These are phyloP conservation scores for Drosophila dives DNA, from an alignment of 2,888 invertebrate species.

Conservation along the genomic window DNA sequence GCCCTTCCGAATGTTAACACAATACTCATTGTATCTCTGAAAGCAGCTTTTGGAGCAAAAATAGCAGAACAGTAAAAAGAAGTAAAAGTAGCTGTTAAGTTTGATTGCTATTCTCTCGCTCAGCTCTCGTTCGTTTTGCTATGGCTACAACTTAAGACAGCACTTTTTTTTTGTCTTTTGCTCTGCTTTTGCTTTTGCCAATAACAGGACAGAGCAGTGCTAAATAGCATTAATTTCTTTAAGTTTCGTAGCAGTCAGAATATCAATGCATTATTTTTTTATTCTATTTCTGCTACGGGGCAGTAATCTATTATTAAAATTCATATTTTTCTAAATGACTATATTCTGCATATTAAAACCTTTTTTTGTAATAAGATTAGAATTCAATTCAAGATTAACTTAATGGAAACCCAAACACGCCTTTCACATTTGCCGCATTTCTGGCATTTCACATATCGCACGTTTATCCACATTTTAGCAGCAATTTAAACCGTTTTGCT, in stretches of 20 bases:
- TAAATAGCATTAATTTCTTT: not conserved
- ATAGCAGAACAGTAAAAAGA: not conserved
- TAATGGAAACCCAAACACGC: not conserved
- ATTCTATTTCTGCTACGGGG: not conserved
- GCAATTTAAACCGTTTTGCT: conserved; percentile 33
- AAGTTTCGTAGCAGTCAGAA: not conserved
- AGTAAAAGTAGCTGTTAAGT: not conserved
- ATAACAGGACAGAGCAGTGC: not conserved
- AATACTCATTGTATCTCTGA: not conserved
- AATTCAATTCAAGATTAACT: not conserved
- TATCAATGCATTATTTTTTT: not conserved
- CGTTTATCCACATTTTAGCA: conserved; percentile 34
- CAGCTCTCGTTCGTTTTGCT: not conserved
- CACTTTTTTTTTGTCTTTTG: not conserved
- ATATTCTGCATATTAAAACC: not conserved
- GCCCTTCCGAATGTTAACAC: not conserved
- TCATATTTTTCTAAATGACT: not conserved
- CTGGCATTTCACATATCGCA: conserved; percentile 1
- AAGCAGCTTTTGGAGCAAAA: not conserved
- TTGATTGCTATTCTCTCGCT: not conserved
- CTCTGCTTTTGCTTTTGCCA: not conserved
- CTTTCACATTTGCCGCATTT: conserved; percentile 3
- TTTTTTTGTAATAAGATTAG: not conserved
- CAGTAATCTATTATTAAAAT: too few relatives aligned
- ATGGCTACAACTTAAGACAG: not conserved